These are phyloP conservation scores for Deladenus siricidicola DNA, from an alignment of 2,888 invertebrate species.

Conservation along the genomic window DNA sequence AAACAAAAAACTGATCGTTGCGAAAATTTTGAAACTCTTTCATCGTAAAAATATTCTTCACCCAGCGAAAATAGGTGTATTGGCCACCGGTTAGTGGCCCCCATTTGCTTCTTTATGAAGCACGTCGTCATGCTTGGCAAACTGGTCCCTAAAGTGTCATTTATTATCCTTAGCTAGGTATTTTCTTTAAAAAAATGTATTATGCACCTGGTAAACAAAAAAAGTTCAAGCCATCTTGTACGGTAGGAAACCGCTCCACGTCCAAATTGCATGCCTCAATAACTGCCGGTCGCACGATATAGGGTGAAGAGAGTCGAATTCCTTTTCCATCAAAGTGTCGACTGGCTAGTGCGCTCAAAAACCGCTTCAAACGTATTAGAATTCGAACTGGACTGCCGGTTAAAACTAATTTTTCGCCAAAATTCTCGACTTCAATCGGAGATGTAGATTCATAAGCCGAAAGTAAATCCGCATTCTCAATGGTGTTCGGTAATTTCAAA, in stretches of 20 bases:
- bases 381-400: no score
- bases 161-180: not conserved
- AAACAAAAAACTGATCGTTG: not conserved
- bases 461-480: not conserved
- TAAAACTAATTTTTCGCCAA: not conserved
- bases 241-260: not conserved
- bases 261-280: constrained; percentile 7
- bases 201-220: not conserved
- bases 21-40: not conserved
- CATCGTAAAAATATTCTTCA: not conserved
- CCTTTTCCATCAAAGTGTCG: not conserved
- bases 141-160: not conserved
- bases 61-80: not conserved
- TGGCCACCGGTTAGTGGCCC: not conserved
- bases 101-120: not conserved
- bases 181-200: constrained; percentile 1
- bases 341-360: not conserved
- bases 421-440: not conserved
- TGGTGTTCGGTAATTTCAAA: not conserved
- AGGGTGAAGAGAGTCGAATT: not conserved
- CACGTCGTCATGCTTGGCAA: constrained; percentile 1
- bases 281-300: not conserved
- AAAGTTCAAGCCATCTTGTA: not conserved
- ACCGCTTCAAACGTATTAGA: not conserved
- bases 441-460: not conserved